Conservation (phyloP, 2,113 vertebrate genomes). For the Sarotherodon lohbergeri region DNA sequence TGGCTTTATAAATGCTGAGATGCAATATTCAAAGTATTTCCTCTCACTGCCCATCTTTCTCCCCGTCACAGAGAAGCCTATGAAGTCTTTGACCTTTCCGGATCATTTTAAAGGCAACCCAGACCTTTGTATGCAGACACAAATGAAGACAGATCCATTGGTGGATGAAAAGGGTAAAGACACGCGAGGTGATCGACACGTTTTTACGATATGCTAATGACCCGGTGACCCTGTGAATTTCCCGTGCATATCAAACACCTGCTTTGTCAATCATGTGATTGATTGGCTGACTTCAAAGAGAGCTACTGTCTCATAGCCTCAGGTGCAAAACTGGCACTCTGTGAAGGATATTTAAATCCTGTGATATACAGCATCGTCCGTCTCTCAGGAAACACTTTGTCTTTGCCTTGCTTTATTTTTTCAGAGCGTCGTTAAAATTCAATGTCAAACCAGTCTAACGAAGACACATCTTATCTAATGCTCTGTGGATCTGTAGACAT, state of each 20-base stretch:
- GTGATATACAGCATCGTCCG: not conserved
- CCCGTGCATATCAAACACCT: slow-evolving; percentile 56
- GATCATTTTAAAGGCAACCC: slow-evolving; percentile 69
- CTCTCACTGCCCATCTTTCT: slow-evolving; percentile 30
- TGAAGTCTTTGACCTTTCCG: slow-evolving; percentile 72
- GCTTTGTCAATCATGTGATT: slow-evolving; percentile 60
- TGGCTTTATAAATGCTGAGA: slow-evolving; percentile 65
- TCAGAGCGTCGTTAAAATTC: not conserved
- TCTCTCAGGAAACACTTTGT: not conserved
- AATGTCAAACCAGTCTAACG: not conserved
- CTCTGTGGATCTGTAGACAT: not conserved
- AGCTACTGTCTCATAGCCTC: slow-evolving; percentile 18
- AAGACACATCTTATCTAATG: not conserved
- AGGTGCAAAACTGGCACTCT: not conserved
- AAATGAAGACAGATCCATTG: slow-evolving; percentile 72
- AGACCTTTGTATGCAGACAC: slow-evolving; percentile 72
- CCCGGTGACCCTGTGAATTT: slow-evolving; percentile 48
- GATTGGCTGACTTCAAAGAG: slow-evolving; percentile 46
- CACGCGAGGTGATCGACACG: slow-evolving; percentile 58
- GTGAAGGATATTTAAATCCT: slow-evolving; percentile 15
- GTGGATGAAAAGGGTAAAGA: slow-evolving; percentile 75
- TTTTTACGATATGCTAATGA: slow-evolving; percentile 66
- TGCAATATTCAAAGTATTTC: slow-evolving; percentile 63
- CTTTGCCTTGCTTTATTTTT: not conserved
- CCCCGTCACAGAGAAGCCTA: slow-evolving; percentile 49